Evolutionary conservation across 2,113 vertebrate genomes (phyloP).

Genomic region (Dissostichus mawsoni): DNA sequence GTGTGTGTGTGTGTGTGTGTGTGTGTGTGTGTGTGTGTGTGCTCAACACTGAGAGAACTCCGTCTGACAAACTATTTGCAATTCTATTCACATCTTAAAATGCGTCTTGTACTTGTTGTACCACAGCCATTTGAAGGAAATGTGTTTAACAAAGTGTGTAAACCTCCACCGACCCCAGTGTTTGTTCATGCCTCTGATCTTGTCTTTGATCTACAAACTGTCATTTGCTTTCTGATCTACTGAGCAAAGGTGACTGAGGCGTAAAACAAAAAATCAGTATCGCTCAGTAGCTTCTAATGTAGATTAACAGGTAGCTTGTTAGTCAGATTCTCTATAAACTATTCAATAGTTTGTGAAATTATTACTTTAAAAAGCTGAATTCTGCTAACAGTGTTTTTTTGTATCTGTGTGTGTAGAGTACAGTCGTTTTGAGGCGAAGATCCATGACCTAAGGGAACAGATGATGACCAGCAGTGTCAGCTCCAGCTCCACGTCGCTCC

Average conservation of each 20-base stretch:
- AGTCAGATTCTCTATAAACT: background rate
- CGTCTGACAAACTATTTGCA: background rate
- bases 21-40: background rate
- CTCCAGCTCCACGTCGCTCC: slow-evolving; percentile 95
- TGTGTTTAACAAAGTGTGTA: background rate
- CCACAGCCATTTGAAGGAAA: slow-evolving; percentile 11
- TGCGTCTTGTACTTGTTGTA: background rate
- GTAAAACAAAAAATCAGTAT: background rate
- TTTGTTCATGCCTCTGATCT: slow-evolving; percentile 22
- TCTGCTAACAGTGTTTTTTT: slow-evolving; percentile 11
- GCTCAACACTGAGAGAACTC: no score
- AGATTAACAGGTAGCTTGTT: slow-evolving; percentile 8
- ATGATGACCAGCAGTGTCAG: slow-evolving; percentile 99
- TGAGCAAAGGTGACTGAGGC: slow-evolving; percentile 23
- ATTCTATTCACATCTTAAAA: background rate
- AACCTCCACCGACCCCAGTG: background rate
- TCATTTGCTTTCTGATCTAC: slow-evolving; percentile 7
- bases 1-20: background rate
- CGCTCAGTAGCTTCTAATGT: background rate
- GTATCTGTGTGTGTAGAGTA: slow-evolving; percentile 84
- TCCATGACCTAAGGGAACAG: slow-evolving; percentile 97
- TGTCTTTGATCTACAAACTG: slow-evolving; percentile 21
- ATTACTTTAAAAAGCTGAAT: background rate
- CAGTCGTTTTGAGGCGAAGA: slow-evolving; percentile 97
- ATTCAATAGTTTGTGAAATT: background rate